Evolutionary conservation across 2,888 invertebrate species (phyloP).

Genomic region (Laothoe populi): DNA sequence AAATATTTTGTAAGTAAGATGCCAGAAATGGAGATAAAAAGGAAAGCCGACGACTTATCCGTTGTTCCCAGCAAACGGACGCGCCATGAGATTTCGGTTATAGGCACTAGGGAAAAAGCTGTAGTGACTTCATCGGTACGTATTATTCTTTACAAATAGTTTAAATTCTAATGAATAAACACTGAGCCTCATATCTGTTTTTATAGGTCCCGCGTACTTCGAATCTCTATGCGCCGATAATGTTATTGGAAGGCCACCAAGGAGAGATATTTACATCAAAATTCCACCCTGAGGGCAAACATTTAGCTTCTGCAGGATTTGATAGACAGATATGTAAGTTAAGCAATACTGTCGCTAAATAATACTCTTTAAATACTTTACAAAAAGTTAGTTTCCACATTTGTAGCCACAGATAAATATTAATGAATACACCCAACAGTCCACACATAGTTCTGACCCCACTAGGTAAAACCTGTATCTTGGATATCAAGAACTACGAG

Average conservation of each 20-base stretch:
- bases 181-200: conserved; percentile 5
- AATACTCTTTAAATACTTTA: no score
- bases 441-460: no score
- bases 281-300: conserved; percentile 98
- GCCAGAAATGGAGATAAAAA: conserved; percentile 84
- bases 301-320: conserved; percentile 97
- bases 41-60: conserved; percentile 87
- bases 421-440: no score
- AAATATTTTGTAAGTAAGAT: conserved; percentile 44
- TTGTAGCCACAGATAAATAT: no score
- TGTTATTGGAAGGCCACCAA: conserved; percentile 98
- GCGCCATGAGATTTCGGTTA: conserved; percentile 88
- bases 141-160: conserved; percentile 8
- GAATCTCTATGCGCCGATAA: conserved; percentile 95
- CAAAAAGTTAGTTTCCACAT: no score
- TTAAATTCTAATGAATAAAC: not conserved
- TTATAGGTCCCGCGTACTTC: conserved; percentile 91
- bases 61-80: conserved; percentile 87
- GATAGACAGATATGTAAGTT: conserved; percentile 97
- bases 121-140: conserved; percentile 89
- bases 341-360: no score
- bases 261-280: conserved; percentile 97
- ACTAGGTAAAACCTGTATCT: no score
- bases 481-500: no score
- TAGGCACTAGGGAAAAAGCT: conserved; percentile 90